Base-by-base conservation (phyloP, 2,113 vertebrate genomes). In the Lamprotornis superbus region DNA sequence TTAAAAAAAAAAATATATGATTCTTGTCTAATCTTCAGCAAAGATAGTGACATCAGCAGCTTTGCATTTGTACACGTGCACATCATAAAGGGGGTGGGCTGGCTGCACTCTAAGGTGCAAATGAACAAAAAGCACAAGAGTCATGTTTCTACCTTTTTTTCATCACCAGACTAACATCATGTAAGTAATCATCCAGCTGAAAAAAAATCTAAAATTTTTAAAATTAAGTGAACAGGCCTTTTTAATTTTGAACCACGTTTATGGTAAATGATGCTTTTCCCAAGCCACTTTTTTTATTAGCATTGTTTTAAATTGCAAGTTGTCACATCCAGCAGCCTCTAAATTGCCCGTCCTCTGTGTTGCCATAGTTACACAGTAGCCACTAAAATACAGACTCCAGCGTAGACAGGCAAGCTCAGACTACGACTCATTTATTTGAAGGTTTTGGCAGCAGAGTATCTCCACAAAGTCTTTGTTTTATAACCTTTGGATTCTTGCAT, bases 251-350 rank as follows among this genome's bases (percentile, higher is more conserved):
- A 95, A 93, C 87, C 59, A 64, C 28, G 5, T 40, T 94, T 87
- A 46, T 68, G 80, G 83, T 92, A 56, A 89, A 33, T n/a, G 28
- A 44, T 74, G 49, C 71, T 93, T 75, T 94, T 89, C 89, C 59
- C 90, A 75, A 91, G 39, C 77, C 11, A 1, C 60, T 90, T 94
- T 96, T 86, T 63, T 92, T 87, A 76, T 53, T 90, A 57, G 59
- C 24, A 25, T 94, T 93, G 85, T 95, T 96, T 61, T 86, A 96
- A 97, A 97, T 95, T 94, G 93, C 87, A 89, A 95, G 90, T 94
- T 94, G 92, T 96, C 96, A 95, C 93, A 95, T 97, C 79, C 82
- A 90, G 81, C 84, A 85, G 86, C 86, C 49, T 75, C 64, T 78
- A 87, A 97, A 97, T 97, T 95, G 83, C 82, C 87, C 76, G 42